Conservation (phyloP, 2,888 invertebrate genomes). For the Lasioglossum vierecki region DNA sequence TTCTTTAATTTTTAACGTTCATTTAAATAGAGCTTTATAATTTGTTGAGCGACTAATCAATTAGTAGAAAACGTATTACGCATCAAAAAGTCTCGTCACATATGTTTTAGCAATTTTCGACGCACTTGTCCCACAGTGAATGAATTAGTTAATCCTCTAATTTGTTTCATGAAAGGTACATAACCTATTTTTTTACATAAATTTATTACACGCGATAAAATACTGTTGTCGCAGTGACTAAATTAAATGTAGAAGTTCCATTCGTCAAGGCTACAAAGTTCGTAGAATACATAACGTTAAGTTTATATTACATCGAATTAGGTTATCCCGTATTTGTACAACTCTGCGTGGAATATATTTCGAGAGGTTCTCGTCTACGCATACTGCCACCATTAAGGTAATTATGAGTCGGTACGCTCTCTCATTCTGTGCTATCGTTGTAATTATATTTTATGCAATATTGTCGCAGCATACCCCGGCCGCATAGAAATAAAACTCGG, state of each 20-base stretch:
- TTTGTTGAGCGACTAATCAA: background rate
- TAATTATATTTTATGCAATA: constrained; percentile 28
- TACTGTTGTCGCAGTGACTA: background rate
- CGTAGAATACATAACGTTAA: background rate
- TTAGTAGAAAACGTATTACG: background rate
- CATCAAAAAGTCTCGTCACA: background rate
- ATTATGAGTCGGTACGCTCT: background rate
- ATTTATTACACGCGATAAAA: background rate
- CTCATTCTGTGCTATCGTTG: background rate
- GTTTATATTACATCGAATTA: background rate
- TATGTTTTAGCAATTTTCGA: background rate
- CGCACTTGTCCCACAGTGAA: background rate
- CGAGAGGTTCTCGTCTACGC: background rate
- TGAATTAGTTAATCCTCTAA: background rate
- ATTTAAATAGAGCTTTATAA: background rate
- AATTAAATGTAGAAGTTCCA: background rate
- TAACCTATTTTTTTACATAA: background rate
- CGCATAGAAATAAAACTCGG: constrained; percentile 29
- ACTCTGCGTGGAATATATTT: background rate
- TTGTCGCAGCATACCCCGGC: background rate
- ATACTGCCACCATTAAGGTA: background rate
- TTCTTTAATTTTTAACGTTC: no score
- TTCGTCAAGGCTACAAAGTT: background rate
- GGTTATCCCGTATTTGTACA: background rate
- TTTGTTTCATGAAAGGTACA: background rate